Conservation (phyloP, 2,888 invertebrate species). For the Gymnosoma rotundatum region DNA sequence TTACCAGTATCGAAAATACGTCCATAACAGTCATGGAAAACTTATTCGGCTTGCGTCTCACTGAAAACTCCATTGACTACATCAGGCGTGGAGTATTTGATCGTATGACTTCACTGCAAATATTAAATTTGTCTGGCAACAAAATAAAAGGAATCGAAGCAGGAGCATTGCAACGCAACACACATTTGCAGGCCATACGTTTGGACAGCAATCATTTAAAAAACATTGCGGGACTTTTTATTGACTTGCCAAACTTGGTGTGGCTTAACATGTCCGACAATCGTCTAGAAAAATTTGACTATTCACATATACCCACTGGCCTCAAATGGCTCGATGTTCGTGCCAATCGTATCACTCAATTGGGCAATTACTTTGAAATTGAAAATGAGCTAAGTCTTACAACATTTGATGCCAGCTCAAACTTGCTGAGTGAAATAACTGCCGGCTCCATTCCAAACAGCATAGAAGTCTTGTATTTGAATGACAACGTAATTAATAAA, state of each 20-base stretch:
- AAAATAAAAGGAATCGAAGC: conserved; percentile 90
- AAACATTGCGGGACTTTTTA: conserved; percentile 92
- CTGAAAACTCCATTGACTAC: conserved; percentile 92
- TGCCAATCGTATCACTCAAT: conserved; percentile 91
- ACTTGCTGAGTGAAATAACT: conserved; percentile 90
- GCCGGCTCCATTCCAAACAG: conserved; percentile 91
- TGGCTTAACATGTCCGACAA: conserved; percentile 97
- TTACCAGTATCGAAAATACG: conserved; percentile 90
- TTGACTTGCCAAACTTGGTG: conserved; percentile 90
- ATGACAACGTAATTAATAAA: conserved; percentile 93
- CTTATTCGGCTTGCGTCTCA: conserved; percentile 93
- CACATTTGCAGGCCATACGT: conserved; percentile 92
- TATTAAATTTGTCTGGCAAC: conserved; percentile 94
- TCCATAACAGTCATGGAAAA: conserved; percentile 92
- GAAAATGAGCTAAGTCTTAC: conserved; percentile 89
- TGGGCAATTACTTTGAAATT: conserved; percentile 89
- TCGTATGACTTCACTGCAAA: conserved; percentile 90
- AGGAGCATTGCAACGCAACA: conserved; percentile 90
- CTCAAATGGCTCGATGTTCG: conserved; percentile 95
- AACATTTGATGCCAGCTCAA: conserved; percentile 94
- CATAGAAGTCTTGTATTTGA: conserved; percentile 92
- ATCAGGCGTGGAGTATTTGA: conserved; percentile 90
- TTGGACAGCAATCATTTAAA: conserved; percentile 92
- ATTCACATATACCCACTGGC: conserved; percentile 90
- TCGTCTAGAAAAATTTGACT: conserved; percentile 94